Evolutionary conservation across 2,888 invertebrate species (phyloP).

Genomic region (Syrista parreyssii): DNA sequence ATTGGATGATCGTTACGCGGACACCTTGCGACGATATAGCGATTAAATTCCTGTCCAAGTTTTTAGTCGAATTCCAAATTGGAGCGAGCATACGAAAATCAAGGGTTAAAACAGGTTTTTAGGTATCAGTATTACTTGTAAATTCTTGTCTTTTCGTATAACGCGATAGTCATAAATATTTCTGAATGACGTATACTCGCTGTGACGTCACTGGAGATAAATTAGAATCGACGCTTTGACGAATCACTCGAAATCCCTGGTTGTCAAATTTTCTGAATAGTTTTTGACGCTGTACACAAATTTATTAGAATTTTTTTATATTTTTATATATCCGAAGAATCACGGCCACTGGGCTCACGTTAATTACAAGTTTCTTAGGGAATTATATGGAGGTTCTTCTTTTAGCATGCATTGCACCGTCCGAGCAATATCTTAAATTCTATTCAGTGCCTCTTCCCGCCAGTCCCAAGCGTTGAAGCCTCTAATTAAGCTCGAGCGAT

Average conservation of each 20-base stretch:
- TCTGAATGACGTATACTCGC: not conserved
- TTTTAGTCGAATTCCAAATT: constrained; percentile 35
- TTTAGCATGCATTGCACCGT: not conserved
- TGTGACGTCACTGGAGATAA: not conserved
- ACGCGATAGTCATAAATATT: too few species aligned
- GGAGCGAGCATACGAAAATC: constrained; percentile 38
- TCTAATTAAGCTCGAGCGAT: constrained; percentile 20
- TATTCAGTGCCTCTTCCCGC: not conserved
- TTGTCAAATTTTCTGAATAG: not conserved
- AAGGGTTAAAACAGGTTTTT: constrained; percentile 26
- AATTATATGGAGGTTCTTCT: not conserved
- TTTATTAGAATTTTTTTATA: not conserved
- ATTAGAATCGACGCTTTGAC: not conserved
- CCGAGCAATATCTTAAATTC: not conserved
- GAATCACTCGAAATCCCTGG: not conserved
- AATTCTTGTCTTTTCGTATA: constrained; percentile 15
- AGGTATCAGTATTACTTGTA: too few species aligned
- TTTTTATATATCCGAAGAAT: too few species aligned
- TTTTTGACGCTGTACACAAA: not conserved
- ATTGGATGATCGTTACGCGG: constrained; percentile 10
- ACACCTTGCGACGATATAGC: constrained; percentile 20
- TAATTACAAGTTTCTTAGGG: not conserved
- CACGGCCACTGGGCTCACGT: not conserved
- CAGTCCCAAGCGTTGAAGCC: constrained; percentile 3
- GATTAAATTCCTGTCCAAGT: constrained; percentile 16